phyloP scores from a whole-genome alignment of 2,797 vertebrate species.

The Dermochelys coriacea region DNA sequence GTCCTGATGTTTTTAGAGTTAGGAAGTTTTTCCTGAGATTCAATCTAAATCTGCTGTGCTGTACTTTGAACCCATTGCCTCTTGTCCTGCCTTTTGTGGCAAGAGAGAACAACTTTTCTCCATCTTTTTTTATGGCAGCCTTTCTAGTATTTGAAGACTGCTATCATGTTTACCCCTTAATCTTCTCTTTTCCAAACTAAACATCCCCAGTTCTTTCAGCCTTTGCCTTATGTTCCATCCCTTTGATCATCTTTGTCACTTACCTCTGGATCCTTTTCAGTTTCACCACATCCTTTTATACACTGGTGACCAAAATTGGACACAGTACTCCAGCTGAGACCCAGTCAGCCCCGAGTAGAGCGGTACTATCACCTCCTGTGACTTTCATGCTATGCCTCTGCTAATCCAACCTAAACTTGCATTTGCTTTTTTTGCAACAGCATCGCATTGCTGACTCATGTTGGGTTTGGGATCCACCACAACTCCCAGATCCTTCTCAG shows the following conservation, averaged over 20 bases:
- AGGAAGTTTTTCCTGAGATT: background rate
- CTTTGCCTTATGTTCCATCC: background rate
- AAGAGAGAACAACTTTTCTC: background rate
- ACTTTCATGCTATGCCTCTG: too few relatives aligned
- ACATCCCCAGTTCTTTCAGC: background rate
- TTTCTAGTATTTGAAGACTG: background rate
- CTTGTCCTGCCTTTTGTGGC: background rate
- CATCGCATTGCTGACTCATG: too few relatives aligned
- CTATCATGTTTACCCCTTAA: background rate
- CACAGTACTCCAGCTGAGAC: background rate
- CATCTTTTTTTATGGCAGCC: background rate
- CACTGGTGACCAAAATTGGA: too few relatives aligned
- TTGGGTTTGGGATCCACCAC: too few relatives aligned
- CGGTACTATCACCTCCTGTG: too few relatives aligned
- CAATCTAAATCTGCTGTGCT: background rate
- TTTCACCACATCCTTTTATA: background rate
- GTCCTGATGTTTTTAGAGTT: background rate
- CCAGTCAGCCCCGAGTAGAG: too few relatives aligned
- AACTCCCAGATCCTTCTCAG: too few relatives aligned
- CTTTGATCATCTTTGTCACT: background rate
- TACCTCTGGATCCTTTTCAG: background rate
- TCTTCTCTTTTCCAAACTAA: background rate
- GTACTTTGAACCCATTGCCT: background rate
- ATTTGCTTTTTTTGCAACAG: too few relatives aligned
- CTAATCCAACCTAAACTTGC: too few relatives aligned